Evolutionary conservation across 2,113 vertebrate species (phyloP).

Genomic region (Saccopteryx leptura): DNA sequence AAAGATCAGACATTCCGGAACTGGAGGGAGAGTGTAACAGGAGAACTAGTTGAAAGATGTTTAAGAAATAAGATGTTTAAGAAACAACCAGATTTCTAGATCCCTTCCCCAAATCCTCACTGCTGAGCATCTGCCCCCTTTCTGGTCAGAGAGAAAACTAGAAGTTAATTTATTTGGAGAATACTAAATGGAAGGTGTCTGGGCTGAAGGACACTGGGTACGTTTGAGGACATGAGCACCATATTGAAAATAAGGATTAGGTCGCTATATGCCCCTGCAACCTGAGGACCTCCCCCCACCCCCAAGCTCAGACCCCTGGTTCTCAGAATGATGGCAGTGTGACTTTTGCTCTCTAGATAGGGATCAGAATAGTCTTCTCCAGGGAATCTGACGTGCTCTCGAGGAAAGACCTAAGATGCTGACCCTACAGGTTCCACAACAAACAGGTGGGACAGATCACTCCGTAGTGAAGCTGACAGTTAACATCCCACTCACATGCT

Average conservation of each 20-base stretch:
- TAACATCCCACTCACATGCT: neutral
- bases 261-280: too few relatives aligned
- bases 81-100: neutral
- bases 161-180: neutral
- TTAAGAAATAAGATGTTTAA: neutral
- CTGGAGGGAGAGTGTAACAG: neutral
- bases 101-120: neutral
- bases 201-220: neutral
- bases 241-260: neutral
- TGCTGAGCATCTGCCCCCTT: neutral
- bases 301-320: fast-evolving
- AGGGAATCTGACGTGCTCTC: neutral
- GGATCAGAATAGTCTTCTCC: neutral
- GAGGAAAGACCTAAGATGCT: neutral
- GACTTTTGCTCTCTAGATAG: neutral
- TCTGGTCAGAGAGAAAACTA: neutral
- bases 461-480: neutral
- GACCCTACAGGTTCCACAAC: neutral
- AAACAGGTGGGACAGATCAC: neutral
- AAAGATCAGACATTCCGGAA: neutral
- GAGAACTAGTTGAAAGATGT: neutral
- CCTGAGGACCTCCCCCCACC: neutral
- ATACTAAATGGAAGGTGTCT: neutral
- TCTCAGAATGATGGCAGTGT: neutral
- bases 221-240: neutral